These are phyloP conservation scores for Bombus sylvicola DNA, from an alignment of 1,140 invertebrate genomes.

Conservation along the genomic window DNA sequence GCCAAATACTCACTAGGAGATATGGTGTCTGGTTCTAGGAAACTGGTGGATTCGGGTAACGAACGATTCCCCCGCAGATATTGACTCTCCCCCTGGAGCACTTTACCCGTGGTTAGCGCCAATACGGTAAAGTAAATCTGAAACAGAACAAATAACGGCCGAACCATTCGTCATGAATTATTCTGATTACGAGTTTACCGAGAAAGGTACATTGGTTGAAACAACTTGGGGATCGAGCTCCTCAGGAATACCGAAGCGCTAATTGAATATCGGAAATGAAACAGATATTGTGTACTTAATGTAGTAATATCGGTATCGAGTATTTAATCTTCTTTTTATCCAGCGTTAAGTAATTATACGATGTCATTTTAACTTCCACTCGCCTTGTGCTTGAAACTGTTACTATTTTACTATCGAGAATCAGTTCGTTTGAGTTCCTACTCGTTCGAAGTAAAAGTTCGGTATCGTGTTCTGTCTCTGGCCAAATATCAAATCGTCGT, in stretches of 20 bases:
- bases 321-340: not conserved
- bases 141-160: conserved; percentile 52
- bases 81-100: conserved; percentile 80
- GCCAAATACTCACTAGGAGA: conserved; percentile 80
- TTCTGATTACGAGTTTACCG: not conserved
- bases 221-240: not conserved
- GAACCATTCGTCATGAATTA: not conserved
- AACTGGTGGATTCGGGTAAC: conserved; percentile 76
- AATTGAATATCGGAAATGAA: not conserved
- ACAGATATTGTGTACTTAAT: not conserved
- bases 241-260: not conserved
- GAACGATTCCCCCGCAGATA: conserved; percentile 80
- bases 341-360: not conserved
- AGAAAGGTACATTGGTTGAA: not conserved
- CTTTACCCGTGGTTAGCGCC: conserved; percentile 75
- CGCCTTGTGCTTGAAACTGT: too few species aligned
- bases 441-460: not conserved
- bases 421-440: too few species aligned
- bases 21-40: conserved; percentile 81
- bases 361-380: not conserved
- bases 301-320: not conserved
- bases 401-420: too few species aligned
- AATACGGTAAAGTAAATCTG: conserved; percentile 83
- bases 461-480: not conserved
- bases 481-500: not conserved